Evolutionary conservation across 2,888 invertebrate genomes (phyloP).

Genomic region (Helicoverpa assulta): DNA sequence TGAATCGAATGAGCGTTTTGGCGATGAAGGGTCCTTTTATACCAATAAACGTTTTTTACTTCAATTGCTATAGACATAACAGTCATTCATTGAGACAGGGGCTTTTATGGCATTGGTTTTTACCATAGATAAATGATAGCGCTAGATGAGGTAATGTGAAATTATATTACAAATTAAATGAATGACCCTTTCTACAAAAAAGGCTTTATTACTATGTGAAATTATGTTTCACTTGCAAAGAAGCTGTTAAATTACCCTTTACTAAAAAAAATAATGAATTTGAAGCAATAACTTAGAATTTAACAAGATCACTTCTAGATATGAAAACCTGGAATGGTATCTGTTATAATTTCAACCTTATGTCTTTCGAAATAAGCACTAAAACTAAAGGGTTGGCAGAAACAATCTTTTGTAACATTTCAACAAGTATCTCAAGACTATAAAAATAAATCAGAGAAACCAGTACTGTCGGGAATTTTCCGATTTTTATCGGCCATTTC

Average conservation of each 20-base stretch:
- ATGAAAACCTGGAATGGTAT: not conserved
- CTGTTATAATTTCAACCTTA: not conserved
- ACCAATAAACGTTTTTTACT: conserved; percentile 39
- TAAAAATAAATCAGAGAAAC: conserved; percentile 40
- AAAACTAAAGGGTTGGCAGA: not conserved
- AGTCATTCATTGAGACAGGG: conserved; percentile 21
- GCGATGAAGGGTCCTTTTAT: conserved; percentile 17
- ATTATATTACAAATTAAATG: no score
- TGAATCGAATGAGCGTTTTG: conserved; percentile 28
- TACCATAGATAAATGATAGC: not conserved
- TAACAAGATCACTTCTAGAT: not conserved
- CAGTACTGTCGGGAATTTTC: conserved; percentile 18
- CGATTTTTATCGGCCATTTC: conserved; percentile 46
- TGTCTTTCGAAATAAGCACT: not conserved
- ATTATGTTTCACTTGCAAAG: no score
- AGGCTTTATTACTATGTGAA: no score
- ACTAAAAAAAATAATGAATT: no score
- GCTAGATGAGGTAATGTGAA: no score
- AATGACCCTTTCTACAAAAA: no score
- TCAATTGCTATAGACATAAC: conserved; percentile 21
- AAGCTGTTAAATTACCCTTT: no score
- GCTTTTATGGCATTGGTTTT: not conserved
- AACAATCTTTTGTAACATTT: conserved; percentile 43
- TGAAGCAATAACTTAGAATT: not conserved
- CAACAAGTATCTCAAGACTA: conserved; percentile 27